phyloP scores from a whole-genome alignment of 2,797 vertebrate genomes.

The Miichthys miiuy region DNA sequence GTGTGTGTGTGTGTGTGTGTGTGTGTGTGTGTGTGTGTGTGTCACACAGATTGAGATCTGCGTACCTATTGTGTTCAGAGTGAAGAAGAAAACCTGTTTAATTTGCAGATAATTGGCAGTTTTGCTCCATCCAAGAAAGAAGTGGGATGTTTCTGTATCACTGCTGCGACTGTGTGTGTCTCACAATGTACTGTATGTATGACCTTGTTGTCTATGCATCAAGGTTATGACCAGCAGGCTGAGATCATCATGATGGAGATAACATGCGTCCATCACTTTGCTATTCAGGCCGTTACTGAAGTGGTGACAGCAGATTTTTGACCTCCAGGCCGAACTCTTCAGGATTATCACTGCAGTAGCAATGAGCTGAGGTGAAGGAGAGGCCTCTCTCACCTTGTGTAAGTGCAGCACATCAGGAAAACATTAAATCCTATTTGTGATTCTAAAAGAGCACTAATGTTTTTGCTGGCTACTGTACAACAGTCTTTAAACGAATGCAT shows the following conservation, averaged over 20 bases:
- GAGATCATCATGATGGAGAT: slow-evolving; percentile 63
- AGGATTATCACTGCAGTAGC: slow-evolving; percentile 55
- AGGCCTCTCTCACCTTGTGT: slow-evolving; percentile 59
- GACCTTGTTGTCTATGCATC: slow-evolving; percentile 62
- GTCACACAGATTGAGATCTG: slow-evolving; percentile 53
- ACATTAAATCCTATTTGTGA: slow-evolving; percentile 21
- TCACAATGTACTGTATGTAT: slow-evolving; percentile 2
- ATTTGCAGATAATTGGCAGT: slow-evolving; percentile 35
- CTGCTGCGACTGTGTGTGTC: neutral
- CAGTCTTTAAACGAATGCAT: neutral
- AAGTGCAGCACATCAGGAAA: slow-evolving; percentile 28
- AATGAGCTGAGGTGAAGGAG: slow-evolving; percentile 71
- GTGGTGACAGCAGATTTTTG: slow-evolving; percentile 64
- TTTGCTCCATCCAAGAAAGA: neutral
- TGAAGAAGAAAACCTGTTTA: slow-evolving; percentile 8
- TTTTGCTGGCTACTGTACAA: neutral
- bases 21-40: slow-evolving; percentile 11
- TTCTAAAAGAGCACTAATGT: neutral
- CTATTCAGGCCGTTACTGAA: slow-evolving; percentile 54
- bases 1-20: no score
- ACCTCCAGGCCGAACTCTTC: slow-evolving; percentile 51
- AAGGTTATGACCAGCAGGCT: slow-evolving; percentile 53
- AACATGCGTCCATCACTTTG: slow-evolving; percentile 61
- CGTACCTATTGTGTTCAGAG: slow-evolving; percentile 43
- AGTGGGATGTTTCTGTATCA: neutral